These are phyloP conservation scores for Bombus fervidus DNA, from an alignment of 1,140 invertebrate genomes.

Conservation along the genomic window DNA sequence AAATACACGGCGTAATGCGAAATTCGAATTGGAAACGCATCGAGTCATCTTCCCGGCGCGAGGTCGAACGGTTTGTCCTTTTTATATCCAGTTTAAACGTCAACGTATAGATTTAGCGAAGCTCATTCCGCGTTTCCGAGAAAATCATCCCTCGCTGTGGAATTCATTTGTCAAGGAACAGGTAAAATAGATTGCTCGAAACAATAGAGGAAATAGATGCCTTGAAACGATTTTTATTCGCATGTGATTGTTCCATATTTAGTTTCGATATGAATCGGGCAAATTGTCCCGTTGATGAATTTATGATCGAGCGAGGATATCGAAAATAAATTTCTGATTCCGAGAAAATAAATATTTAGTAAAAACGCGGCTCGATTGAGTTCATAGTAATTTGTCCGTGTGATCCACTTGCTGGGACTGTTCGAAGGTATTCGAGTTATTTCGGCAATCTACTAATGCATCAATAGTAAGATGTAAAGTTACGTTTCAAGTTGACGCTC, in stretches of 20 bases:
- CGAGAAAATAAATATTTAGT: neutral
- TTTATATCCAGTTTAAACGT: neutral
- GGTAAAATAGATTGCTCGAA: neutral
- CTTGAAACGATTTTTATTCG: neutral
- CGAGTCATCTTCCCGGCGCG: neutral
- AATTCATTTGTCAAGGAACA: neutral
- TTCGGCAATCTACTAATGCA: neutral
- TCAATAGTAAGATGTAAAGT: no score
- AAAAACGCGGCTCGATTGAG: neutral
- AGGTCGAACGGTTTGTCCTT: neutral
- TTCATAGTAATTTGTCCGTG: neutral
- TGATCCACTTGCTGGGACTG: no score
- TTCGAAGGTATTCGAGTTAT: neutral
- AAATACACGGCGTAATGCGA: conserved; percentile 4
- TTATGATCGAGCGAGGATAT: neutral
- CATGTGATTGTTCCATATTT: neutral
- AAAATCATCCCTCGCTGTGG: neutral
- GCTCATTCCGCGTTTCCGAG: neutral
- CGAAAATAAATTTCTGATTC: neutral
- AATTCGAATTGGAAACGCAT: conserved; percentile 15
- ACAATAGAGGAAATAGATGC: no score
- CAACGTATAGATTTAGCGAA: neutral
- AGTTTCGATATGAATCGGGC: neutral
- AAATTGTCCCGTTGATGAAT: neutral
- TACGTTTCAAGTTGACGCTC: neutral